Evolutionary conservation across 92 coral and sea anemone species (phyloP).

Genomic region (Umimayanthus chanpuru): DNA sequence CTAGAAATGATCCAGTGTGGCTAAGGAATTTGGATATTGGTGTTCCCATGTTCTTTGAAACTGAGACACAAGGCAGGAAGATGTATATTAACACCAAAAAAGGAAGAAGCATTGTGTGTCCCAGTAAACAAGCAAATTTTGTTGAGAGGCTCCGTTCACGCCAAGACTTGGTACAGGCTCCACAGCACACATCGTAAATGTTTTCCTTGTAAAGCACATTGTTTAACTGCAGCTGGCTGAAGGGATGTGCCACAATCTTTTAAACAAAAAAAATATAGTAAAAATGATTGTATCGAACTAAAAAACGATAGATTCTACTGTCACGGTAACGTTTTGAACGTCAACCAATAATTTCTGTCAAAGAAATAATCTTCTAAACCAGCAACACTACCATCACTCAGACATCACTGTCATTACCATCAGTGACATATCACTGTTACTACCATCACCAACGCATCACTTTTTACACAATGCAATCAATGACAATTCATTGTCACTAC

Average conservation of each 20-base stretch:
- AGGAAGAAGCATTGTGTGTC: slow-evolving; percentile 63
- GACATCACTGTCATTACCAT: too few relatives aligned
- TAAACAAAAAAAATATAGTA: background rate
- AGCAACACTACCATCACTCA: background rate
- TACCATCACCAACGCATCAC: background rate
- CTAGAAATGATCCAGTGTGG: slow-evolving; percentile 55
- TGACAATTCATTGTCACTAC: background rate
- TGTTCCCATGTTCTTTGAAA: slow-evolving; percentile 44
- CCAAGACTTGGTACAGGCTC: slow-evolving; percentile 48
- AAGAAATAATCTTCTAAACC: background rate
- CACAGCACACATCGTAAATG: slow-evolving; percentile 30
- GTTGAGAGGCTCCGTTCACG: slow-evolving; percentile 39
- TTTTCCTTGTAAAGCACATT: slow-evolving; percentile 49
- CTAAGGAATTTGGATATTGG: slow-evolving; percentile 60
- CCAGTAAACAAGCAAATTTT: slow-evolving; percentile 30
- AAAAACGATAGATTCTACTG: background rate
- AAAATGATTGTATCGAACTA: too few relatives aligned
- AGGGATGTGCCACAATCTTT: slow-evolving; percentile 68
- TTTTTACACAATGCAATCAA: too few relatives aligned
- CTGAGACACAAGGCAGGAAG: slow-evolving; percentile 37
- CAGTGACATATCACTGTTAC: background rate
- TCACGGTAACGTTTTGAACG: background rate
- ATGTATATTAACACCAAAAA: slow-evolving; percentile 52
- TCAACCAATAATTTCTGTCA: too few relatives aligned
- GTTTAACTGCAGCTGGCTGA: slow-evolving; percentile 62